Evolutionary conservation across 2,888 invertebrate species (phyloP), one percentile per base, ranked within the genome.

Genomic region (Zygogramma bicolorata): DNA sequence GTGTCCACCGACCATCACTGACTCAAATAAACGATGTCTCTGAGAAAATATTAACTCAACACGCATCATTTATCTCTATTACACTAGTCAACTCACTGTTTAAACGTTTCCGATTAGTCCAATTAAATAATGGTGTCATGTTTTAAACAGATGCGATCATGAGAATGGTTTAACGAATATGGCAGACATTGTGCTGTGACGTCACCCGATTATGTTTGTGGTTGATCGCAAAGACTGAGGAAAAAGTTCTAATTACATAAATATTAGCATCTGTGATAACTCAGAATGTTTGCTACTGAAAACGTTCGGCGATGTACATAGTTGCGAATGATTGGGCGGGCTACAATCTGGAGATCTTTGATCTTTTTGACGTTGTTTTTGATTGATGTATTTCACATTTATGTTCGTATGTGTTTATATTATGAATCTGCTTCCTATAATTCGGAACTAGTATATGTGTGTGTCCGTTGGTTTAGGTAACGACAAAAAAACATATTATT

Each of bases 131-230:
- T 76, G 69, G 49, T 42, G 74, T 68, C 76, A 79, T 74, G 72
- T 72, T 79, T 77, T 76, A 71, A 63, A 73, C 77, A 77, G 74
- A 77, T 79, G 76, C 73, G 68, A 70, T 53, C 63, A 63, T 76
- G 77, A 66, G 74, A 76, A 77, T 53, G 5, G 68, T 74, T 76
- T 76, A 76, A 76, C 66, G 70, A 71, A 69, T 65, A 59, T 22
- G 42, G 53, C 74, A 76, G 72, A 71, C 74, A 68, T 60, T 40
- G 60, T 60, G 58, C 46, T 29, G 38, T 71, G 70, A 60, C 72
- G 67, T 76, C 73, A 65, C 61, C 42, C 46, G 20, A 66, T 58
- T 29, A 53, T 15, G 38, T 58, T 20, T 40, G 40, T 27, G 62
- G 25, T 62, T 0, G 61, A 22, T 60, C 38, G 8, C 40, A 13